Evolutionary conservation across 2,797 vertebrate genomes (phyloP).

Genomic region (Orientallactaga sibirica): DNA sequence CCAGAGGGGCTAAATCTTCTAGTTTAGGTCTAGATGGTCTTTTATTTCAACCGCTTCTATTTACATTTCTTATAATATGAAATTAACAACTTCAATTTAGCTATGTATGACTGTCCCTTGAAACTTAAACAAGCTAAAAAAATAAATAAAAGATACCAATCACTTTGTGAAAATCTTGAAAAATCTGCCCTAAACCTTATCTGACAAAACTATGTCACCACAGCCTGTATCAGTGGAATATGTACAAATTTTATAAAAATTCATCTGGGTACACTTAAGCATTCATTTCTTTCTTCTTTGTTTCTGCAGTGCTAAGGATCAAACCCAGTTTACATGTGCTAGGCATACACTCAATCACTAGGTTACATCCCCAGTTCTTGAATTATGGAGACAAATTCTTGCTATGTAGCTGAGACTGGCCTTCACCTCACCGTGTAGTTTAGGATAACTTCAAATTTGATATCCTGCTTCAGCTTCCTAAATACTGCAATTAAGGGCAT

Average conservation of each 20-base stretch:
- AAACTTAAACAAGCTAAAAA: background rate
- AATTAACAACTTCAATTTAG: slow-evolving; percentile 51
- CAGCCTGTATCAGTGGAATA: background rate
- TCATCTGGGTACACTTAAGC: background rate
- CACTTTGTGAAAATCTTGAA: slow-evolving; percentile 10
- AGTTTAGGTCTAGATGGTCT: background rate
- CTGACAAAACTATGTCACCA: background rate
- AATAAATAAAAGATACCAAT: slow-evolving; percentile 15
- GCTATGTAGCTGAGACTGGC: background rate
- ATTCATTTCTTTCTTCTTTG: background rate
- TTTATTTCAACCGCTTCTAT: slow-evolving; percentile 46
- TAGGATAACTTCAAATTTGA: background rate
- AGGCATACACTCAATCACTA: background rate
- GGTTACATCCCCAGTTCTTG: background rate
- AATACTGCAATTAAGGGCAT: background rate
- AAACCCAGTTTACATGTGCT: background rate
- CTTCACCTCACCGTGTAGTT: background rate
- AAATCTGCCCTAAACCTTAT: background rate
- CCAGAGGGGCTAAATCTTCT: background rate
- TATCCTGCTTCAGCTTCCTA: background rate
- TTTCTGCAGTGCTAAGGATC: background rate
- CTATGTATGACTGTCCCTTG: background rate
- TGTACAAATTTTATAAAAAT: background rate
- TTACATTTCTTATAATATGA: slow-evolving; percentile 48
- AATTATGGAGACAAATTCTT: background rate